Evolutionary conservation across 1,140 invertebrate genomes (phyloP).

Genomic region (Leptinotarsa texana): DNA sequence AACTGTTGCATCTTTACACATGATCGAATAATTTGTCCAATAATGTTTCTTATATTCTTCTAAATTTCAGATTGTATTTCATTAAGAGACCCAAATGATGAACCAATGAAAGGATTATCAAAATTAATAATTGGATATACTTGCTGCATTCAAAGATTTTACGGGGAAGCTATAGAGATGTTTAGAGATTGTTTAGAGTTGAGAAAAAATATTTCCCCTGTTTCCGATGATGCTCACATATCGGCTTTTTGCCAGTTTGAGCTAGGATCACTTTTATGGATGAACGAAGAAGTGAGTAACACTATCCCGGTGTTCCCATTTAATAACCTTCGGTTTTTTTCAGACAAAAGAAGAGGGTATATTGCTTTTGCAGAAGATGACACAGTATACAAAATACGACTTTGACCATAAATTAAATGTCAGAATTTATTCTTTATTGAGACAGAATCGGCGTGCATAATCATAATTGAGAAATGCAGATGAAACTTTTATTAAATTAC

Average conservation of each 20-base stretch:
- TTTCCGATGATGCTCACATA: conserved; percentile 64
- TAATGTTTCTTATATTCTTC: neutral
- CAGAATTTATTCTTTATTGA: conserved; percentile 64
- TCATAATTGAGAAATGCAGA: neutral
- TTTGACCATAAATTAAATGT: conserved; percentile 70
- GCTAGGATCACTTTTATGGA: conserved; percentile 62
- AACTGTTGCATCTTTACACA: too few relatives aligned
- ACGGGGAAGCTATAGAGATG: conserved; percentile 58
- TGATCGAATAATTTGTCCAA: too few relatives aligned
- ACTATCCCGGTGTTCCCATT: too few relatives aligned
- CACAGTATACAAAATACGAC: conserved; percentile 68
- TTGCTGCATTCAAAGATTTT: conserved; percentile 56
- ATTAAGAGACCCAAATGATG: conserved; percentile 49
- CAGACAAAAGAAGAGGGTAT: conserved; percentile 63
- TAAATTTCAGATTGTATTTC: conserved; percentile 40
- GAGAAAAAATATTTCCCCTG: conserved; percentile 49
- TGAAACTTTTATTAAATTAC: too few relatives aligned
- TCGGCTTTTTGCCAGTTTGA: conserved; percentile 72
- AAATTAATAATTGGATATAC: conserved; percentile 61
- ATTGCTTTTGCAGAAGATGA: conserved; percentile 57
- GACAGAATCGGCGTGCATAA: conserved; percentile 27
- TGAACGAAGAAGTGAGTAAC: conserved; percentile 57
- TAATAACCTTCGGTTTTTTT: conserved; percentile 39
- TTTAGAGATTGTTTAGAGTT: conserved; percentile 60
- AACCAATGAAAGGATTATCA: conserved; percentile 63